These are phyloP conservation scores for Halcyon malimbica DNA, from an alignment of 2,113 vertebrate species.

Conservation along the genomic window DNA sequence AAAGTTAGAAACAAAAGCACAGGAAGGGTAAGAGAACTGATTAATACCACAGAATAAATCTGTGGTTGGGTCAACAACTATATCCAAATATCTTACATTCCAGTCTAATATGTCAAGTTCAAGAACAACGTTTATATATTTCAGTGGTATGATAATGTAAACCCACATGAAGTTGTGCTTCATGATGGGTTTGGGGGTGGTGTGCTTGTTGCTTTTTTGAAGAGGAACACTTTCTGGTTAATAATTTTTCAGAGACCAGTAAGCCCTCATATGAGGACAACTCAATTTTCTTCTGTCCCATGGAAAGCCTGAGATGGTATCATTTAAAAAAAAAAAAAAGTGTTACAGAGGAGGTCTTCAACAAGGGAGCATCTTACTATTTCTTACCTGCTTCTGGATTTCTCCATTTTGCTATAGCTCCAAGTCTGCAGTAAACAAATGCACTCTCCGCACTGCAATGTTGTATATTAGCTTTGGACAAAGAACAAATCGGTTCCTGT, in stretches of 20 bases:
- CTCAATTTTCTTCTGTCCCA: neutral
- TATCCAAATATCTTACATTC: neutral
- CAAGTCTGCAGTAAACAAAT: neutral
- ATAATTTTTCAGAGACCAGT: neutral
- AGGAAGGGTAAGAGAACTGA: neutral
- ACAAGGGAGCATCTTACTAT: neutral
- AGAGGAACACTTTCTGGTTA: neutral
- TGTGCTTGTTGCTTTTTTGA: neutral
- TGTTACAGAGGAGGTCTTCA: neutral
- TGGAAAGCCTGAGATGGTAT: neutral
- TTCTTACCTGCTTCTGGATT: neutral
- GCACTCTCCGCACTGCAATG: neutral
- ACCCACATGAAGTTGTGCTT: neutral
- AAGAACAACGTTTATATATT: neutral
- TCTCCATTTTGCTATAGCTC: neutral
- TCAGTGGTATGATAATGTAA: neutral
- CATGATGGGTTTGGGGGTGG: fast-evolving
- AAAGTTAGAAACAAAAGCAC: neutral
- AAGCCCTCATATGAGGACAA: neutral
- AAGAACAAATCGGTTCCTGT: neutral
- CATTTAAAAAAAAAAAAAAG: neutral
- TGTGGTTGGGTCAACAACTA: neutral
- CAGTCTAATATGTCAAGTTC: neutral
- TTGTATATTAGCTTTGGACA: neutral
- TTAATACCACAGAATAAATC: neutral